phyloP scores from a whole-genome alignment of 2,888 invertebrate genomes.

The Agrilus biguttatus region DNA sequence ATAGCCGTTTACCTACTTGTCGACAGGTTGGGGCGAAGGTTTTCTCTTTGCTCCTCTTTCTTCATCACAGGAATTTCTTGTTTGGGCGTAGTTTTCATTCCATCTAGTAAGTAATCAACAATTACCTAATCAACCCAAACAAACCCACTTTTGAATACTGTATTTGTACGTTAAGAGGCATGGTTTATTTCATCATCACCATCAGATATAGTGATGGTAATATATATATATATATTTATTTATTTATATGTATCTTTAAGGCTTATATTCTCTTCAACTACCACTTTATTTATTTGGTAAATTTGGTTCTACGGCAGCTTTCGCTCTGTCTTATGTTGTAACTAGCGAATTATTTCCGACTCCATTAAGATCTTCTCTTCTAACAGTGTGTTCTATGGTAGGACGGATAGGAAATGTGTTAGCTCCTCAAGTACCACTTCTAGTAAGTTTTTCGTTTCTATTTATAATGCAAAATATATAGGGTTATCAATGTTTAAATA shows the following conservation, averaged over 20 bases:
- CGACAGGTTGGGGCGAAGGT: constrained; percentile 48
- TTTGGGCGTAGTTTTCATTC: constrained; percentile 41
- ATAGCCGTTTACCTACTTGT: constrained; percentile 45
- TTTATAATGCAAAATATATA: too few relatives aligned
- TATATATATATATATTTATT: neutral
- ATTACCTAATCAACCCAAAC: too few relatives aligned
- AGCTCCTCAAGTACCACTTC: constrained; percentile 50
- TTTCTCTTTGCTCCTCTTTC: constrained; percentile 46
- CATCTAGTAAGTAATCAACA: constrained; percentile 31
- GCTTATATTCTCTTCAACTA: constrained; percentile 35
- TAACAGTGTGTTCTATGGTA: constrained; percentile 49
- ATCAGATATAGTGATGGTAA: too few relatives aligned
- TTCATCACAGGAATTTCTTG: constrained; percentile 47
- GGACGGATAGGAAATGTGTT: constrained; percentile 50
- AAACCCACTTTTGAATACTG: too few relatives aligned
- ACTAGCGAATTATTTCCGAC: constrained; percentile 58
- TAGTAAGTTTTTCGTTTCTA: constrained; percentile 34
- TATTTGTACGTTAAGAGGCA: too few relatives aligned
- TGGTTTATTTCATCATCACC: too few relatives aligned
- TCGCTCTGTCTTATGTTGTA: constrained; percentile 50
- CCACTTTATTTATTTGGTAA: constrained; percentile 45
- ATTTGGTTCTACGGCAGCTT: constrained; percentile 49
- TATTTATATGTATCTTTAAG: constrained; percentile 27
- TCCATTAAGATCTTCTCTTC: constrained; percentile 42
- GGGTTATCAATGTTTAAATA: too few relatives aligned